These are phyloP conservation scores for Ophraella communa DNA, from an alignment of 2,888 invertebrate species.

Conservation along the genomic window DNA sequence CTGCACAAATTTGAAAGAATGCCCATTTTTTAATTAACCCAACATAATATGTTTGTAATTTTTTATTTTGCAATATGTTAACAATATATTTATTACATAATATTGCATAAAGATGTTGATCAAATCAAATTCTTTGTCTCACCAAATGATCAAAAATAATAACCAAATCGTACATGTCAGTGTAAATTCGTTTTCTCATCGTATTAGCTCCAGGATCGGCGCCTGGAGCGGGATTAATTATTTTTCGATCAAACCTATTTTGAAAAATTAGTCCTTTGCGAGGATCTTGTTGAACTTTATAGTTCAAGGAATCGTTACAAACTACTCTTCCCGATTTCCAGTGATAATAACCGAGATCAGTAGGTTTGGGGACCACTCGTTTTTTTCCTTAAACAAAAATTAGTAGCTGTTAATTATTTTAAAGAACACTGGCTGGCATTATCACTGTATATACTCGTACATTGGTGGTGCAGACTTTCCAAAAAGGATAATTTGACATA, in stretches of 20 bases:
- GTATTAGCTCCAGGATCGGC: constrained; percentile 72
- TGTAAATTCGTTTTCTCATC: constrained; percentile 67
- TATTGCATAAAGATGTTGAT: not conserved
- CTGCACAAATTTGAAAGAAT: no score
- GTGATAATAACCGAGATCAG: constrained; percentile 80
- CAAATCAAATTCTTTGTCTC: constrained; percentile 59
- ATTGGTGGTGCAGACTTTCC: no score
- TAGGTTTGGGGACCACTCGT: constrained; percentile 69
- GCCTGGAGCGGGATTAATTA: constrained; percentile 74
- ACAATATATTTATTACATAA: no score
- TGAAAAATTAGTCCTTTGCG: constrained; percentile 77
- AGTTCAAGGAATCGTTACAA: constrained; percentile 80
- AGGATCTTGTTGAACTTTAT: constrained; percentile 76
- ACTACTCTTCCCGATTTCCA: constrained; percentile 75
- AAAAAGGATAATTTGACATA: no score
- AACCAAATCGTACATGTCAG: constrained; percentile 74
- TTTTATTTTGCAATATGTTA: no score
- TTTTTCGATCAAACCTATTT: constrained; percentile 80
- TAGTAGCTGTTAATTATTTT: no score
- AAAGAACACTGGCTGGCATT: no score
- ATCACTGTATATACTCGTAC: no score
- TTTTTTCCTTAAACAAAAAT: constrained; percentile 52
- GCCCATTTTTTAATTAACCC: no score
- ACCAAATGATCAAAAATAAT: constrained; percentile 83
- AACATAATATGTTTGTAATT: no score